Conservation (phyloP, 2,113 vertebrate genomes). For the Epinephelus lanceolatus region DNA sequence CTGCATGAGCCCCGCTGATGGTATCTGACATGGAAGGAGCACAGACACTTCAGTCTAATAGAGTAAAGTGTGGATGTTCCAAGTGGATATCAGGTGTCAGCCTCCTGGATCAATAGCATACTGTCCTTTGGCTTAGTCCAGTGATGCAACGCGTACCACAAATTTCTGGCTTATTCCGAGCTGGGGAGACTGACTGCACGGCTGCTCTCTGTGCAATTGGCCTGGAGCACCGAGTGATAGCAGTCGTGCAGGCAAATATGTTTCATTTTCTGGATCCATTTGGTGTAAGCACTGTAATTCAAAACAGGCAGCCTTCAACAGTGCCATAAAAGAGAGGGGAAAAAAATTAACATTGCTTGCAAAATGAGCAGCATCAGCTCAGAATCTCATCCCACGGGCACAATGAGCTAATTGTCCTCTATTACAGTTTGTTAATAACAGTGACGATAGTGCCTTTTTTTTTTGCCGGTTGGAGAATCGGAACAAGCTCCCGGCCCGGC, state of each 20-base stretch:
- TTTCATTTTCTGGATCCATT: constrained; percentile 57
- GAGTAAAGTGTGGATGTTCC: constrained; percentile 38
- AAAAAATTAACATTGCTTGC: constrained; percentile 2
- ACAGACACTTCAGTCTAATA: constrained; percentile 27
- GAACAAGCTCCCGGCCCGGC: constrained; percentile 26
- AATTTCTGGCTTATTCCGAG: constrained; percentile 27
- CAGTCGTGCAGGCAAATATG: constrained; percentile 35
- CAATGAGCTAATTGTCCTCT: constrained; percentile 45
- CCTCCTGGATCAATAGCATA: constrained; percentile 43
- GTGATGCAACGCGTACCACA: constrained; percentile 7
- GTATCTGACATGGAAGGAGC: constrained; percentile 30
- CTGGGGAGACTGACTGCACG: background rate
- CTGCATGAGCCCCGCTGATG: background rate
- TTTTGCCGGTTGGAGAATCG: constrained; percentile 38
- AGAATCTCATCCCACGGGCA: constrained; percentile 34
- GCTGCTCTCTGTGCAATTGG: constrained; percentile 36
- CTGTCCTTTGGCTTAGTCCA: constrained; percentile 44
- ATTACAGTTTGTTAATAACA: constrained; percentile 37
- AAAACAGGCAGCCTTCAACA: constrained; percentile 31
- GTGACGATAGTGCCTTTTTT: constrained; percentile 57
- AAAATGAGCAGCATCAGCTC: constrained; percentile 24
- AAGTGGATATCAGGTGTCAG: constrained; percentile 56
- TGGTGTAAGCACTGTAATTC: constrained; percentile 27
- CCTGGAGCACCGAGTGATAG: constrained; percentile 16
- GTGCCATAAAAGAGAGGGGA: background rate